These are phyloP conservation scores for Trichonephila clavata DNA, from an alignment of 1,140 invertebrate genomes.

Conservation along the genomic window DNA sequence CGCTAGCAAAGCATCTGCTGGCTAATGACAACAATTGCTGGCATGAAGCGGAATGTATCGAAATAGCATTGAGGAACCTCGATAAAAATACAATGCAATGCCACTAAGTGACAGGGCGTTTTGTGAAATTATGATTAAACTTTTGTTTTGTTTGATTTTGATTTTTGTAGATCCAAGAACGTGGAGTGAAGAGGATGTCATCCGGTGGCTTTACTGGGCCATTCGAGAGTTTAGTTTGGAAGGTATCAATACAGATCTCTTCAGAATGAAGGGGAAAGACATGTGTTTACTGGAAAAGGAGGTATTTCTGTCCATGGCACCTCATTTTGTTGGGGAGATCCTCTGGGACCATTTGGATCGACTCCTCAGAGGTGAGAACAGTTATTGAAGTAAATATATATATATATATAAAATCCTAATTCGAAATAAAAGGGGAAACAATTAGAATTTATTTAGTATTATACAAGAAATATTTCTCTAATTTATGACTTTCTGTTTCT, in stretches of 20 bases:
- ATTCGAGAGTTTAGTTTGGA: constrained; percentile 95
- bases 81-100: constrained; percentile 16
- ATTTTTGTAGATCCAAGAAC: constrained; percentile 91
- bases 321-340: constrained; percentile 96
- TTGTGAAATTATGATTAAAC: neutral
- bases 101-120: neutral
- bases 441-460: too few species aligned
- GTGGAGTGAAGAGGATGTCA: constrained; percentile 94
- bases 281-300: constrained; percentile 96
- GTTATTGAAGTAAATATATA: neutral
- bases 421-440: too few species aligned
- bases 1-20: neutral
- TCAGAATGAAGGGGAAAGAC: constrained; percentile 91
- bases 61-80: neutral
- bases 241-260: constrained; percentile 86
- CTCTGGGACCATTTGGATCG: constrained; percentile 98
- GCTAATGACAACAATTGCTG: neutral
- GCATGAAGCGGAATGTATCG: neutral
- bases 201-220: constrained; percentile 97
- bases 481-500: too few species aligned
- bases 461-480: too few species aligned
- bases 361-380: constrained; percentile 93
- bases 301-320: constrained; percentile 92
- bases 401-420: too few species aligned
- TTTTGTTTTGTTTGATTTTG: too few species aligned